phyloP scores from a whole-genome alignment of 1,140 invertebrate genomes.

The Polypedilum vanderplanki region DNA sequence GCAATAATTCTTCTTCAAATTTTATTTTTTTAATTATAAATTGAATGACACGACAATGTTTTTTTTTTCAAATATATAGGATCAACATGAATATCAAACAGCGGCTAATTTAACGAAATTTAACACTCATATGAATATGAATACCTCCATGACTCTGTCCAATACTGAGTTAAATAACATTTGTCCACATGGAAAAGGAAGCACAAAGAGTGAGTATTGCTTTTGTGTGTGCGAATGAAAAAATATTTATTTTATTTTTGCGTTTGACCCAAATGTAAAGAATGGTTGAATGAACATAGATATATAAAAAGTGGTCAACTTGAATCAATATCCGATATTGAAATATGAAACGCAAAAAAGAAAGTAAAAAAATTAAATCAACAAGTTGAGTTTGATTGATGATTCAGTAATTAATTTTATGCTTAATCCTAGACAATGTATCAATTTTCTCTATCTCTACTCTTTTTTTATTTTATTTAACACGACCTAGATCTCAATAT shows the following conservation, averaged over 20 bases:
- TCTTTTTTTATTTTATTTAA: background rate
- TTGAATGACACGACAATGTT: too few relatives aligned
- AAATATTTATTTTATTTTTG: background rate
- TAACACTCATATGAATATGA: conserved; percentile 35
- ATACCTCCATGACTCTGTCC: conserved; percentile 41
- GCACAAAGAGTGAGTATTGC: conserved; percentile 29
- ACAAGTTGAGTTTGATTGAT: too few relatives aligned
- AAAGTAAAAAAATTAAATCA: background rate
- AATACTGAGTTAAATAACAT: conserved; percentile 42
- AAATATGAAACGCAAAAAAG: background rate
- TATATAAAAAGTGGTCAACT: too few relatives aligned
- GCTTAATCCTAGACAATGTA: background rate
- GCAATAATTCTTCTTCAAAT: too few relatives aligned
- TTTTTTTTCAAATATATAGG: conserved; percentile 32
- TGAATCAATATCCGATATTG: background rate
- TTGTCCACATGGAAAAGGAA: conserved; percentile 37
- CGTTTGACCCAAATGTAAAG: too few relatives aligned
- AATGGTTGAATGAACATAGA: too few relatives aligned
- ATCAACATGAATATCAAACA: conserved; percentile 40
- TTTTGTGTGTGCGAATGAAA: too few relatives aligned
- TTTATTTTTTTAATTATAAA: too few relatives aligned
- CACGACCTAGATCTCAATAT: background rate
- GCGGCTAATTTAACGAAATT: conserved; percentile 39
- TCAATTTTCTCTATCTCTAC: background rate
- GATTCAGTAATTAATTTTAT: background rate